Percentiles rank a stretch among this genome's conserved stretches.
Conservation (phyloP, 2,797 vertebrate genomes). For the Myiothlypis chrysogaster region DNA sequence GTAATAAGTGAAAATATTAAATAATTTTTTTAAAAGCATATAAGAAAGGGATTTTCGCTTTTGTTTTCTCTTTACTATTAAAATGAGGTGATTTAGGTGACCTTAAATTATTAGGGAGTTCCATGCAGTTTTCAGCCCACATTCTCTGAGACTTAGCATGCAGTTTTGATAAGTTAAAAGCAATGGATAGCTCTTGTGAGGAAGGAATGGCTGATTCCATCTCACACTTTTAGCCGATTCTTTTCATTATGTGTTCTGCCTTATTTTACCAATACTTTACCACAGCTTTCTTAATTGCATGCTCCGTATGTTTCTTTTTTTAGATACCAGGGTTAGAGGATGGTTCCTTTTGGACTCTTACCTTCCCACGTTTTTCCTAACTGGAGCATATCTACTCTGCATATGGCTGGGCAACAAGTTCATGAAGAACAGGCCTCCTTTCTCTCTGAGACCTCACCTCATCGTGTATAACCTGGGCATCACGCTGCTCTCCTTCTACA, state of each 20-base stretch:
- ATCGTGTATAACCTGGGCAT: slow-evolving; percentile 84
- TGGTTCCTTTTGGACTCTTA: slow-evolving; percentile 88
- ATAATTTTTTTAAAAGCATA: neutral
- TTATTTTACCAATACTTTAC: neutral
- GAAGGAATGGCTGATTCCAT: neutral
- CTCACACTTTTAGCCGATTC: neutral
- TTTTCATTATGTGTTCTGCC: neutral
- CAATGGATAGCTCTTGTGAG: neutral
- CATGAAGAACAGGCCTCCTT: slow-evolving; percentile 83
- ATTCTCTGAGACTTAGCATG: neutral
- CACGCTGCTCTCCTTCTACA: slow-evolving; percentile 84
- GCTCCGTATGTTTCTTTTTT: slow-evolving; percentile 30
- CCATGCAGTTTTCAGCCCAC: neutral
- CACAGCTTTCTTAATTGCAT: neutral
- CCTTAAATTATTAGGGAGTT: neutral
- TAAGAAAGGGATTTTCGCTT: neutral
- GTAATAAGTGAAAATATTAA: neutral
- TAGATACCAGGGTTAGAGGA: slow-evolving; percentile 85
- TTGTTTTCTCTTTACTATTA: neutral
- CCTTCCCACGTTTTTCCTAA: slow-evolving; percentile 82
- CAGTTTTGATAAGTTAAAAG: neutral
- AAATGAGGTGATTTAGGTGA: neutral
- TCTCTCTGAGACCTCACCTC: slow-evolving; percentile 80
- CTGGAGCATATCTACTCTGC: slow-evolving; percentile 78
- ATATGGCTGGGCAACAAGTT: slow-evolving; percentile 83